Evolutionary conservation across 2,113 vertebrate species (phyloP), one percentile per base, ranked within the genome.

Genomic region (Ia io): DNA sequence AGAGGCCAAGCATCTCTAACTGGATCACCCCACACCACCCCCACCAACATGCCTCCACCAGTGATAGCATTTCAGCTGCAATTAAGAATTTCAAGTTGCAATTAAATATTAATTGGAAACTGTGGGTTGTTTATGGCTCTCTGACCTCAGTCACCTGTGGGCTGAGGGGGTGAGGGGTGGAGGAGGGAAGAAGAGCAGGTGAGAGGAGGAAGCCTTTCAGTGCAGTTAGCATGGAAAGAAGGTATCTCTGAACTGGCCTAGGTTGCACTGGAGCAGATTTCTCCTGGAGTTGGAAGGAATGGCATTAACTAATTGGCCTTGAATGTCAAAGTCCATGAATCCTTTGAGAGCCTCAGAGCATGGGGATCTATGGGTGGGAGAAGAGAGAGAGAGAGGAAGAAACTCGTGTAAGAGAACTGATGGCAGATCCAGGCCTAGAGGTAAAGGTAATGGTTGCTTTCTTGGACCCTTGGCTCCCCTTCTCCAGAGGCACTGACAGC

Each of bases 91-190:
- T 96, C 95, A 83, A 84, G 88, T 93, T 96, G 96, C 97, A 97
- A 96, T 97, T 97, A 97, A 97, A 97, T 96, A 97, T 97, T 97
- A 97, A 97, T 97, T 97, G 95, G 92, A 94, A 97, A 94, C 90
- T 0, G 4, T 96, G 88, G 96, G 93, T 95, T 97, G 95, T 97
- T 97, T 95, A 92, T 96, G 47, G 96, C 82, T 96, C 82, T 83
- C 93, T 89, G 96, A 94, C 96, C 95, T 94, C 92, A 65, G 93
- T 96, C 91, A 86, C 63, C 65, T 3, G 3, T 71, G 84, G 53
- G 42, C 70, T 67, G 76, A 69, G 49, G 25, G 23, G 6, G 28
- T 6, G 37, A 42, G 30, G 28, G 2, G 9, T 4, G 5, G 32
- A 44, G 25, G 88, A 59, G 42, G 63, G 77, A 73, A 70, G 53